A percentile compares a stretch with the other conserved stretches of the same genome.
phyloP scores from a whole-genome alignment of 2,113 vertebrate genomes.

The Phaethornis superciliosus region DNA sequence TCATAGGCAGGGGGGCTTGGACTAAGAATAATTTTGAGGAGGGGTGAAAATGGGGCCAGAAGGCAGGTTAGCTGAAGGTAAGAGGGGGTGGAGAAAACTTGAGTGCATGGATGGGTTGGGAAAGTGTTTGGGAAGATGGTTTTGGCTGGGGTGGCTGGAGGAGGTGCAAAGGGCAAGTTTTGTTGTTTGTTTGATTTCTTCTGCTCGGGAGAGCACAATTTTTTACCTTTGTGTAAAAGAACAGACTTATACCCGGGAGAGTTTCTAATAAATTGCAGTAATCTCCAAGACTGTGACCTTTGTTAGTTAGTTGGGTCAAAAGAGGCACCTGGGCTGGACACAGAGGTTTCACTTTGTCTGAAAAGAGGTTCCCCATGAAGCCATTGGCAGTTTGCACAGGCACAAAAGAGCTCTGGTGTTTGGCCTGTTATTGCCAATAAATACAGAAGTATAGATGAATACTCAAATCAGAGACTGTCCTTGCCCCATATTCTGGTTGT shows the following conservation, averaged over 20 bases:
- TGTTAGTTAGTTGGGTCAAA: not conserved
- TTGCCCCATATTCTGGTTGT: not conserved
- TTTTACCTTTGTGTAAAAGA: not conserved
- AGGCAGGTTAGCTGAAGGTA: not conserved
- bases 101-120: accelerated
- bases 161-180: not conserved
- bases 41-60: not conserved
- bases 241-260: not conserved
- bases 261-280: not conserved
- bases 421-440: not conserved
- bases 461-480: not conserved
- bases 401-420: not conserved
- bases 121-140: not conserved
- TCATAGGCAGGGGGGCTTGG: not conserved
- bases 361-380: accelerated
- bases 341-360: not conserved
- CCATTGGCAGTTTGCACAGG: not conserved
- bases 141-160: not conserved
- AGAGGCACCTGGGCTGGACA: not conserved
- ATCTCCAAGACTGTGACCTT: not conserved
- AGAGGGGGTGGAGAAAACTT: not conserved
- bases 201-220: not conserved
- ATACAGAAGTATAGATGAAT: not conserved
- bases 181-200: not conserved
- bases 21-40: not conserved